Percentiles rank a stretch among this genome's conserved stretches.
These are phyloP conservation scores for Pogoniulus pusillus DNA, from an alignment of 2,797 vertebrate species.

Conservation along the genomic window DNA sequence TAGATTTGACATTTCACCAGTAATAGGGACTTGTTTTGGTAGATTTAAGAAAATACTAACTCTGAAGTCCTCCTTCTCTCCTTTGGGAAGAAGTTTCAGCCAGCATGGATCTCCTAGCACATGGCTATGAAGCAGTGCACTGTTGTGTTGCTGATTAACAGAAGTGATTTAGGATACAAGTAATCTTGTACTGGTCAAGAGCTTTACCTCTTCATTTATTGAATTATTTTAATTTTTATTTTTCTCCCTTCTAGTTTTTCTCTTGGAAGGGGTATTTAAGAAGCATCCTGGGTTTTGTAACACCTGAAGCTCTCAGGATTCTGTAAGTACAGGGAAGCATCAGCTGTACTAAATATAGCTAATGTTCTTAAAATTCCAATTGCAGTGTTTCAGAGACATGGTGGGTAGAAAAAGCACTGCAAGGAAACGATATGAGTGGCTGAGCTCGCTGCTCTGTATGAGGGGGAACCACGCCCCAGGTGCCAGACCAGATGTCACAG, in stretches of 20 bases:
- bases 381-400: not conserved
- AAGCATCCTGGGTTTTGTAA: not conserved
- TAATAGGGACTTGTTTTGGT: conserved; percentile 4
- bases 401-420: not conserved
- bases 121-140: not conserved
- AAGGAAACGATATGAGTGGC: not conserved
- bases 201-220: not conserved
- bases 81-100: not conserved
- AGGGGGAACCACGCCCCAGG: not conserved
- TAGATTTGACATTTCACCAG: conserved; percentile 15
- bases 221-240: not conserved
- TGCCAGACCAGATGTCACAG: not conserved
- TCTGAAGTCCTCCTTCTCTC: not conserved
- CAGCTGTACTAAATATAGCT: not conserved
- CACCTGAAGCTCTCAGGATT: not conserved
- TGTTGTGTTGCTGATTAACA: not conserved
- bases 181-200: not conserved
- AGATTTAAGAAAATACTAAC: conserved; percentile 5
- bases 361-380: not conserved
- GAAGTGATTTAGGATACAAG: not conserved
- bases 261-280: not conserved
- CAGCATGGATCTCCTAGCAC: not conserved
- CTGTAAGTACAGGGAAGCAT: not conserved
- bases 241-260: not conserved
- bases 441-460: not conserved